These are phyloP conservation scores for Oreochromis grahami DNA, from an alignment of 2,797 vertebrate genomes.

Conservation along the genomic window DNA sequence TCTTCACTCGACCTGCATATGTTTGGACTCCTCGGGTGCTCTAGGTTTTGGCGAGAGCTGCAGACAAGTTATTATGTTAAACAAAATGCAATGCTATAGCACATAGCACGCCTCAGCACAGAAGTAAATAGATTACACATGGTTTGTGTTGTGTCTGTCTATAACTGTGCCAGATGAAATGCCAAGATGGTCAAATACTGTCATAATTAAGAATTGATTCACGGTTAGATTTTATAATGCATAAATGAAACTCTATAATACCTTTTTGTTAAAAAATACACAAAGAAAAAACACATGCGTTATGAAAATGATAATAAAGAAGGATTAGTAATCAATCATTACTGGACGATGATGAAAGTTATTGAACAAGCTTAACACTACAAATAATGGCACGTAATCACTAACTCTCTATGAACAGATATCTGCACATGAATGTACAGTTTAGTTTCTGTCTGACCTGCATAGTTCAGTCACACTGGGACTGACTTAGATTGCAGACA, in stretches of 20 bases:
- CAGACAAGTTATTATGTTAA: background rate
- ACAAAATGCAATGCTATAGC: background rate
- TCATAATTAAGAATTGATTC: background rate
- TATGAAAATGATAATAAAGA: background rate
- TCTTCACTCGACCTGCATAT: background rate
- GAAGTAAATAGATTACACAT: background rate
- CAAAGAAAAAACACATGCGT: fast-evolving
- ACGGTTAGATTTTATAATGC: background rate
- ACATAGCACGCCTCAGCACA: background rate
- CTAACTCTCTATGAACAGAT: background rate
- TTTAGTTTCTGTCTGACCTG: background rate
- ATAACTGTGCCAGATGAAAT: background rate
- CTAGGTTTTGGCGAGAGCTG: fast-evolving
- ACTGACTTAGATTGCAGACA: background rate
- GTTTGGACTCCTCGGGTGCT: background rate
- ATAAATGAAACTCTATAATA: background rate
- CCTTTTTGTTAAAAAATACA: fast-evolving
- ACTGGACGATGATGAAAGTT: background rate
- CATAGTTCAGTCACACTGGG: background rate
- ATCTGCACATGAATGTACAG: background rate
- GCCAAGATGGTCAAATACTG: background rate
- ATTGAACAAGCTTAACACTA: background rate
- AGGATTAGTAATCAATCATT: background rate
- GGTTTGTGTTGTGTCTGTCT: background rate
- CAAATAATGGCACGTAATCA: background rate